Conservation (phyloP, 1,140 invertebrate species). For the Contarinia nasturtii region DNA sequence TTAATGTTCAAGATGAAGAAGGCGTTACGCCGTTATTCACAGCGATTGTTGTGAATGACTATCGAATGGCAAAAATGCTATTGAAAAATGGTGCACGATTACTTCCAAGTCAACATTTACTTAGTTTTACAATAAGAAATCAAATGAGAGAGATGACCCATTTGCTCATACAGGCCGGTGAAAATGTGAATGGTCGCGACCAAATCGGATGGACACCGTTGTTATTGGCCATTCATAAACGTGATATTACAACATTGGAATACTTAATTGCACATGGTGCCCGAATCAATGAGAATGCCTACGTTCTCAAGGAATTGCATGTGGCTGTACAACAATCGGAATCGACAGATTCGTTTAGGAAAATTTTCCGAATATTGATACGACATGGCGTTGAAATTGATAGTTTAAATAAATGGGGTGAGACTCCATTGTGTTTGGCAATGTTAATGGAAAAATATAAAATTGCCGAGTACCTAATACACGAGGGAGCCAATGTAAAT, state of each 20-base stretch:
- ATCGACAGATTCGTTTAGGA: slow-evolving; percentile 17
- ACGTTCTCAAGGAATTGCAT: slow-evolving; percentile 28
- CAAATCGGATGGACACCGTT: slow-evolving; percentile 35
- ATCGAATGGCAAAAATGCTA: slow-evolving; percentile 22
- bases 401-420: slow-evolving; percentile 25
- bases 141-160: slow-evolving; percentile 27
- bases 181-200: slow-evolving; percentile 30
- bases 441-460: slow-evolving; percentile 23
- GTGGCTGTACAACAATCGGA: slow-evolving; percentile 27
- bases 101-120: slow-evolving; percentile 30
- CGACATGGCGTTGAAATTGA: slow-evolving; percentile 25
- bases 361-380: slow-evolving; percentile 26
- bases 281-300: slow-evolving; percentile 7
- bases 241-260: slow-evolving; percentile 28
- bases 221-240: slow-evolving; percentile 34
- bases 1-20: slow-evolving; percentile 35
- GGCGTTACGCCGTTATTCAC: slow-evolving; percentile 32
- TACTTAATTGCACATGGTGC: slow-evolving; percentile 26
- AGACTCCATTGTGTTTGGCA: slow-evolving; percentile 28
- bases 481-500: slow-evolving; percentile 26
- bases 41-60: slow-evolving; percentile 29
- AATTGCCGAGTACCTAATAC: slow-evolving; percentile 25
- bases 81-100: slow-evolving; percentile 33
- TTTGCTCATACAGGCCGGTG: slow-evolving; percentile 27
- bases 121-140: slow-evolving; percentile 32